Evolutionary conservation across 2,797 vertebrate species (phyloP).

Genomic region (Okamejei kenojei): DNA sequence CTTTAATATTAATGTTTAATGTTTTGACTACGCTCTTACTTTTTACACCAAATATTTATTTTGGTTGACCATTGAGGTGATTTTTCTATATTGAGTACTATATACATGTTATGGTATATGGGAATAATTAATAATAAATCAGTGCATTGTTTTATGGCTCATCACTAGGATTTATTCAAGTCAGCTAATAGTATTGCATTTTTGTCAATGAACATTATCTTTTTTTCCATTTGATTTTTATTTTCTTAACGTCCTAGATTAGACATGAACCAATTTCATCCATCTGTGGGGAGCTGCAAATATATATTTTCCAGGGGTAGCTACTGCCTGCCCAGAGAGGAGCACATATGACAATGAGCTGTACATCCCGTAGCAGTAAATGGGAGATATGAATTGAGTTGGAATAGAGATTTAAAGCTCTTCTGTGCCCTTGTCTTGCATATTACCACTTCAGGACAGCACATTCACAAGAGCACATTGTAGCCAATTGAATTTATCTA

Average conservation of each 20-base stretch:
- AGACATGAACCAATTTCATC: not conserved
- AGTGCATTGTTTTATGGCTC: not conserved
- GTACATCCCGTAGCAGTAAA: not conserved
- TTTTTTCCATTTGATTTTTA: not conserved
- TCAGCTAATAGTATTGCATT: not conserved
- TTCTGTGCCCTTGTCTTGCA: not conserved
- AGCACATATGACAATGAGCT: not conserved
- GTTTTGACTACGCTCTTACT: too few relatives aligned
- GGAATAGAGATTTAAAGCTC: not conserved
- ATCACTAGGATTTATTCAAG: not conserved
- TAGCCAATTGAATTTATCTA: not conserved
- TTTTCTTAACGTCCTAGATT: not conserved
- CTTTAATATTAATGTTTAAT: too few relatives aligned
- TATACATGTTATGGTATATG: not conserved
- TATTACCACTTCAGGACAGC: not conserved
- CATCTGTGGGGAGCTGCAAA: not conserved
- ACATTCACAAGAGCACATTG: not conserved
- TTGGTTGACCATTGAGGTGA: not conserved
- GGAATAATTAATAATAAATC: not conserved
- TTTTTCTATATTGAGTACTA: not conserved
- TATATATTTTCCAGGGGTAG: not conserved
- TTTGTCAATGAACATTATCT: not conserved
- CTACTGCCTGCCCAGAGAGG: not conserved
- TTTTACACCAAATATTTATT: too few relatives aligned
- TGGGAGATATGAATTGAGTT: not conserved